Base-by-base conservation (phyloP, 2,888 invertebrate species). In the Eupsilia transversa region DNA sequence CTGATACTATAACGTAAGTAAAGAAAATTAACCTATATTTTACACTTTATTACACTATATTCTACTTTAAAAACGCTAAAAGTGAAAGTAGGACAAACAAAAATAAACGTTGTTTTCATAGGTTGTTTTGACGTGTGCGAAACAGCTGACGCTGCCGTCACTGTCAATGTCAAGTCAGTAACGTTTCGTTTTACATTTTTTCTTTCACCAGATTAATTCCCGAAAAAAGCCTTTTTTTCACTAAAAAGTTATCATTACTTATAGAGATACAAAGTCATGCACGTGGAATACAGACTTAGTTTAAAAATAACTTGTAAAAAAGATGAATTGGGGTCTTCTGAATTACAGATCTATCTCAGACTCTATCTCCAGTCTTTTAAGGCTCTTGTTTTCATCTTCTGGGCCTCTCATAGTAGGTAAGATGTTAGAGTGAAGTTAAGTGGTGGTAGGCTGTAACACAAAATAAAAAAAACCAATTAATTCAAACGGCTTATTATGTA, bases 101-200 rank as follows among this genome's bases (percentile, higher is more conserved):
- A 80, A 82, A 85, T 78, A 77, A 69, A 78, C 60, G 63, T 76
- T 82, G 73, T 84, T 77, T 82, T 83, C 79, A 66, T 73, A 35
- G n/a, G 60, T 72, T 66, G 67, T 59, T 72, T 56, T 52, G 61
- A 74, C 66, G 54, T 79, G 14, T 7, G 38, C 60, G 30, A 66
- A 81, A 74, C 85, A 85, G 72, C 75, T 79, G 86, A 76, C 60
- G 61, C 52, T 33, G 61, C 73, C 17, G 30, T 52, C 76, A 78
- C 30, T 78, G 70, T 72, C 78, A 85, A 27, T 77, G 68, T 79
- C 79, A 60, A 57, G 63, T 64, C 70, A 68, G 41, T 20, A 69
- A 71, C 82, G 73, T 74, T 83, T 46, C 63, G 63, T 72, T 83
- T 78, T 9, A 41, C n/a, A 41, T 1, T 30, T 71, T 54, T 4